Evolutionary conservation across 2,888 invertebrate species (phyloP), one percentile per base, ranked within the genome.

Genomic region (Oeneis ivallda): DNA sequence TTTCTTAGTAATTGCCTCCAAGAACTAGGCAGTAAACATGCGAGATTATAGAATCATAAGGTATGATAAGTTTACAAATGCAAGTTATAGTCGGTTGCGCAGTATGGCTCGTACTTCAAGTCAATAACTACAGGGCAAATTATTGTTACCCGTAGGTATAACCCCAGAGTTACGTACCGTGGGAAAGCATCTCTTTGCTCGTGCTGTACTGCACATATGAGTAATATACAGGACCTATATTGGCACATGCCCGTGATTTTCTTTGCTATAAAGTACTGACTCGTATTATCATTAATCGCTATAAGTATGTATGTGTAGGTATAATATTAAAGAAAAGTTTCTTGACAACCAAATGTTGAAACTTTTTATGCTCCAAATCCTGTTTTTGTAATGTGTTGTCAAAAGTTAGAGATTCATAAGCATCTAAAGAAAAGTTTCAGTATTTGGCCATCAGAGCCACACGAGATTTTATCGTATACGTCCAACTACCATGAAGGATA

Each of bases 61-160:
- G 62, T 61, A 65, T 61, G 71, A 68, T 71, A 66, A 68, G 65
- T 63, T 70, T 68, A 62, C 64, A 64, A 70, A 67, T 70, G 69
- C 67, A 70, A 61, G 70, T 65, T 70, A 65, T 62, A 68, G 67
- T 58, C 67, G 59, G 66, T 65, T 64, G 66, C 64, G 69, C 70
- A 70, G 71, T 74, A 78, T 78, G 74, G 72, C 72, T 72, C 71
- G 69, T 74, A 73, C 75, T 76, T 76, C 76, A 81, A 77, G 76
- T 79, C 78, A 80, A 81, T 83, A 76, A 78, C 77, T 79, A 76
- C 74, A 74, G 75, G 79, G 80, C 79, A 80, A 83, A 86, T 85
- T 79, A 83, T 82, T 83, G 80, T 80, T 79, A 80, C 74, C 72
- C 72, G 75, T 77, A 76, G 67, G 77, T 74, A 78, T 75, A 76